These are phyloP conservation scores for Mechanitis mazaeus DNA, from an alignment of 2,888 invertebrate species.

Conservation along the genomic window DNA sequence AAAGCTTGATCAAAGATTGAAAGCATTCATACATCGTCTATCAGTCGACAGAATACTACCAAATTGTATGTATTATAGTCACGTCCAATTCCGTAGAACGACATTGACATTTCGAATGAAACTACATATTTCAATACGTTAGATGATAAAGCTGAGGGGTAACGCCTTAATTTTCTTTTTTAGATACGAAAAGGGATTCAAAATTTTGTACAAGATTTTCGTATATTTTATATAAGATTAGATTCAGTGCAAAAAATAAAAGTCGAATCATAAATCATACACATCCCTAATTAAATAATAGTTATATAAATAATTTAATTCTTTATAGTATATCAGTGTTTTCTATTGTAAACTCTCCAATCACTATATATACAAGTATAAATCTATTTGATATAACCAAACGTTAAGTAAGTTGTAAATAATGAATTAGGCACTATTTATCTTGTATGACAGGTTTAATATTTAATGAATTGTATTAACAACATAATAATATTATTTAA, in stretches of 20 bases:
- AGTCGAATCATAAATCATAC: too few relatives aligned
- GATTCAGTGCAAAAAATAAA: too few relatives aligned
- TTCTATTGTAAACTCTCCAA: too few relatives aligned
- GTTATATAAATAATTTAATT: too few relatives aligned
- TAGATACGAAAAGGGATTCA: conserved; percentile 19
- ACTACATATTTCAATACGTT: conserved; percentile 30
- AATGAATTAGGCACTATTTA: background rate
- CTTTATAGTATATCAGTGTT: too few relatives aligned
- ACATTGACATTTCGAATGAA: conserved; percentile 31
- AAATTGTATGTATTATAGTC: conserved; percentile 31
- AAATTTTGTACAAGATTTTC: too few relatives aligned
- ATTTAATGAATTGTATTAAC: background rate
- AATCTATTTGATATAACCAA: too few relatives aligned
- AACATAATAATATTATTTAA: too few relatives aligned
- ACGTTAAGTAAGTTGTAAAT: too few relatives aligned
- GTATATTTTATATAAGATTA: too few relatives aligned
- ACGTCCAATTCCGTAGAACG: conserved; percentile 31
- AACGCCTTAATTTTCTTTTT: conserved; percentile 28
- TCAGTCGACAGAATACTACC: conserved; percentile 24
- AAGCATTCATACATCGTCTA: conserved; percentile 12
- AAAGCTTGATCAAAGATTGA: conserved; percentile 13
- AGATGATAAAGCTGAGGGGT: conserved; percentile 28
- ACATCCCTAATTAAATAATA: too few relatives aligned
- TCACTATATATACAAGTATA: too few relatives aligned
- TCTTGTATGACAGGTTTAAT: background rate